Base-by-base conservation (phyloP, 1,140 invertebrate species). In the Aphelenchoides besseyi region DNA sequence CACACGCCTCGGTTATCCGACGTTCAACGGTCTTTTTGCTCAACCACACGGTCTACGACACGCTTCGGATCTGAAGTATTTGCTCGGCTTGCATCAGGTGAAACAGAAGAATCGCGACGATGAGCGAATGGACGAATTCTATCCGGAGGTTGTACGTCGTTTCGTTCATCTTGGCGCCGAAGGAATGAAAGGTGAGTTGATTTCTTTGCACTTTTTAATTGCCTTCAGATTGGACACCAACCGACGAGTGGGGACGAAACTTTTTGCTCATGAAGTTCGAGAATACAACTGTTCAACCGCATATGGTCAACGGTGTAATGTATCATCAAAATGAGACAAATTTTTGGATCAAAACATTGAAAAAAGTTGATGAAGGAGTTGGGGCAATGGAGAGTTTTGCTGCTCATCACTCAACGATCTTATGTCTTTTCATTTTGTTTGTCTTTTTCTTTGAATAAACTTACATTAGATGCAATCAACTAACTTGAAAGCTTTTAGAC, bases 21-120 rank as follows among this genome's bases (percentile, higher is more conserved):
- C 32, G 12, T 66, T 36, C 30, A 16, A 9, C 0, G 63, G 26
- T 16, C n/a, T 66, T 32, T 66, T 66, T 53, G 63, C 32, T 12
- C 63, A 66, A 53, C 32, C 30, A 8, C 32, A 37, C 2, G 30
- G 32, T 0, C n/a, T 37, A 12, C 12, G n/a, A 29, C 63, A 66
- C 30, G 63, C 63, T 0, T 16, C 16, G n/a, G 63, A 66, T 30
- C 30, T 66, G 36, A 66, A 33, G 16, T 66, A 66, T 35, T 53
- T 66, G 36, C n/a, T 66, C 2, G 63, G 63, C n/a, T 66, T 66
- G 36, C 63, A 66, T 32, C 63, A 26, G 3, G 16, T 59, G 18
- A 53, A 37, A 30, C 36, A 29, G 63, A 59, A 59, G 18, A 30
- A 66, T 53, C 16, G 36, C n/a, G 63, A 53, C 36, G 32, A 66